These are phyloP conservation scores for Pandion haliaetus DNA, from an alignment of 2,113 vertebrate species.

Conservation along the genomic window DNA sequence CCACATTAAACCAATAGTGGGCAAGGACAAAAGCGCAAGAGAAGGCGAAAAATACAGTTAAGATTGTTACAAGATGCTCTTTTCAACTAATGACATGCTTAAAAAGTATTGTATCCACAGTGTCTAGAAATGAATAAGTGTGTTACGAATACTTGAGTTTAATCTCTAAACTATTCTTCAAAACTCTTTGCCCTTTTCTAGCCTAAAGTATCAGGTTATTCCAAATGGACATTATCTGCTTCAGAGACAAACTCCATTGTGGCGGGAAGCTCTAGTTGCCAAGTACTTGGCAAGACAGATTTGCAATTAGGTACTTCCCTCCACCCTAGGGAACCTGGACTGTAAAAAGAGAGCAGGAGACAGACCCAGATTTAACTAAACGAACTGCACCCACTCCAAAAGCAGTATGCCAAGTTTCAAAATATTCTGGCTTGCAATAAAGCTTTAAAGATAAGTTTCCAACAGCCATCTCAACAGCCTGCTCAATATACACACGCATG, in stretches of 20 bases:
- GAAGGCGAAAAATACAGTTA: neutral
- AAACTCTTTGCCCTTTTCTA: conserved; percentile 15
- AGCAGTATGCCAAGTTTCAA: conserved; percentile 23
- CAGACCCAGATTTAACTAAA: neutral
- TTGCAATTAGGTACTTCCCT: conserved; percentile 24
- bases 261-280: neutral
- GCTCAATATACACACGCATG: neutral
- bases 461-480: neutral
- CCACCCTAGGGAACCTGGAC: neutral
- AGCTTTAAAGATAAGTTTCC: conserved; percentile 11
- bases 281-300: conserved; percentile 18
- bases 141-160: neutral
- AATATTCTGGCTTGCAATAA: neutral
- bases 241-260: neutral
- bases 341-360: neutral
- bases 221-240: neutral
- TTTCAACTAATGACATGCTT: neutral
- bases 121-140: neutral
- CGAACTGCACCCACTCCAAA: conserved; percentile 27
- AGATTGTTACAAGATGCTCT: neutral
- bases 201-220: neutral
- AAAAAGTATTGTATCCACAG: neutral
- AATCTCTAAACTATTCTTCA: conserved; percentile 22
- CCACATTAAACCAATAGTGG: neutral
- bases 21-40: neutral